Evolutionary conservation across 2,113 vertebrate species (phyloP).

Genomic region (Hystrix brachyura): DNA sequence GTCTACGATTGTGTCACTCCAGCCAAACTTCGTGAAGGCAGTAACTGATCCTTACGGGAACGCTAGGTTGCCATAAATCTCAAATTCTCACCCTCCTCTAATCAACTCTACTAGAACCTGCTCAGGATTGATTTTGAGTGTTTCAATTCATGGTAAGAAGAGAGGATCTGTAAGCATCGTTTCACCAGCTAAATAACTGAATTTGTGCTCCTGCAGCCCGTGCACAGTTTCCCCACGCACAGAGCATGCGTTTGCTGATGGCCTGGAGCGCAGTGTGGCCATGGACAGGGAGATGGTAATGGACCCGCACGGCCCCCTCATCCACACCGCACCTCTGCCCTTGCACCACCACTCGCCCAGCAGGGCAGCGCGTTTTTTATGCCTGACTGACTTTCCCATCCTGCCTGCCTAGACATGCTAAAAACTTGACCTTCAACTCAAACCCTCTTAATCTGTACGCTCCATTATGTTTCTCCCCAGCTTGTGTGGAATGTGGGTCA

Average conservation of each 20-base stretch:
- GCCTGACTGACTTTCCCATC: not conserved
- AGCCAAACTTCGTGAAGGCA: not conserved
- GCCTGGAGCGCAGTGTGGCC: accelerated
- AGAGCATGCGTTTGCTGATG: not conserved
- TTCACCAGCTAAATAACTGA: not conserved
- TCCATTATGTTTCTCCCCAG: slow-evolving; percentile 47
- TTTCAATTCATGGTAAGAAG: not conserved
- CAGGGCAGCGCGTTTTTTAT: not conserved
- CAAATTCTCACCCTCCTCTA: not conserved
- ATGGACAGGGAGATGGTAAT: not conserved
- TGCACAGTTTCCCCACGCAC: not conserved
- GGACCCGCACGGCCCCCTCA: not conserved
- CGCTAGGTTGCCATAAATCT: not conserved
- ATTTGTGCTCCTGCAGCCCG: not conserved
- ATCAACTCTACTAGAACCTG: not conserved
- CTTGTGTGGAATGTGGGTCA: slow-evolving; percentile 52
- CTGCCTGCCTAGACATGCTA: not conserved
- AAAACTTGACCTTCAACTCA: slow-evolving; percentile 66
- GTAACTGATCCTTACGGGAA: not conserved
- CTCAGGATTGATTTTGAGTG: not conserved
- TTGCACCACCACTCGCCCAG: not conserved
- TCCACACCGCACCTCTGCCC: not conserved
- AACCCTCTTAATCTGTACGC: slow-evolving; percentile 55
- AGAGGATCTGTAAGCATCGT: not conserved
- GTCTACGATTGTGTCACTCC: not conserved